phyloP scores from a whole-genome alignment of 1,140 invertebrate genomes.

The Sinella curviseta region DNA sequence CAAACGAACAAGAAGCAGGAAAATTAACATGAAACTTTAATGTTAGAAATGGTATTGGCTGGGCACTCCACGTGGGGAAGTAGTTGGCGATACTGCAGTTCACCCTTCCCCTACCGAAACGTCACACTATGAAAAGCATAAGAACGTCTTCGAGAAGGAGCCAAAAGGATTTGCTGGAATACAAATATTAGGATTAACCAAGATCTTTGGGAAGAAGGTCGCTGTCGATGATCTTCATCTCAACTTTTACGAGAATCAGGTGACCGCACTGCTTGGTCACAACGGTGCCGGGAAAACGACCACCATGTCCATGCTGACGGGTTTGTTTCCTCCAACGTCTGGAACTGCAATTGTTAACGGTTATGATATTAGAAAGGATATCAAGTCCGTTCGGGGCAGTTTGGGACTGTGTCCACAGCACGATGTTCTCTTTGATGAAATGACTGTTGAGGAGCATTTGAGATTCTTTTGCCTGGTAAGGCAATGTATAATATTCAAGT shows the following conservation, averaged over 20 bases:
- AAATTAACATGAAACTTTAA: not conserved
- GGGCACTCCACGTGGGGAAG: constrained; percentile 46
- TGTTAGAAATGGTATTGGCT: constrained; percentile 52
- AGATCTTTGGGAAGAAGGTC: constrained; percentile 58
- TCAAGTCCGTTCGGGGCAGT: constrained; percentile 58
- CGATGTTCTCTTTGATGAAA: constrained; percentile 62
- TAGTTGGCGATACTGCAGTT: no score
- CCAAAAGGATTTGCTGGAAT: constrained; percentile 63
- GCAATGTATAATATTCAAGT: constrained; percentile 56
- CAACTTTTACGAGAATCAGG: constrained; percentile 66
- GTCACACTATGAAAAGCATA: not conserved
- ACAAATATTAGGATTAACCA: constrained; percentile 64
- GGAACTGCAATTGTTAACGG: constrained; percentile 68
- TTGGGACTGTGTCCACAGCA: constrained; percentile 70
- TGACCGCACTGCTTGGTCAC: constrained; percentile 73
- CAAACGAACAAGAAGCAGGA: not conserved
- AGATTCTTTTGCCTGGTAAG: no score
- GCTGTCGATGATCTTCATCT: constrained; percentile 67
- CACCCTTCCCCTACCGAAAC: no score
- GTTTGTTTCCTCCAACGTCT: constrained; percentile 63
- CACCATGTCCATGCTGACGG: constrained; percentile 79
- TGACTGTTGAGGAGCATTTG: constrained; percentile 64
- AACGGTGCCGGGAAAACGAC: constrained; percentile 82
- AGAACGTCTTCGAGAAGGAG: constrained; percentile 56
- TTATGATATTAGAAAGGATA: constrained; percentile 62